phyloP scores from a whole-genome alignment of 2,113 vertebrate genomes.

The Sitta europaea region DNA sequence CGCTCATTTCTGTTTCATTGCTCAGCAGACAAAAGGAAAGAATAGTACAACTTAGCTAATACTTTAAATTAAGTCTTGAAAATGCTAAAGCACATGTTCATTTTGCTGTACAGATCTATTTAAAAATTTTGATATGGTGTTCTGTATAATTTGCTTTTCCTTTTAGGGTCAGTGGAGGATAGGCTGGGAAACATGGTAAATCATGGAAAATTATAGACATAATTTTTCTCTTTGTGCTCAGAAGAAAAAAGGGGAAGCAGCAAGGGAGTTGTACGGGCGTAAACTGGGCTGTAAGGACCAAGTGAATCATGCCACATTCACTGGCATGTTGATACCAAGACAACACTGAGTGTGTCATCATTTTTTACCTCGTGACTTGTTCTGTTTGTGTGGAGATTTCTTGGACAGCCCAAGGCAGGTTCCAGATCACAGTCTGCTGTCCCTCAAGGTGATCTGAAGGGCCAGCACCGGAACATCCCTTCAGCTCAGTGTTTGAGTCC shows the following conservation, averaged over 20 bases:
- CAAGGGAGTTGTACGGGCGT: not conserved
- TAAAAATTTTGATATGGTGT: not conserved
- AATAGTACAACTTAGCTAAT: not conserved
- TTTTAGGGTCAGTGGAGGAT: not conserved
- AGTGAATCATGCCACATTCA: not conserved
- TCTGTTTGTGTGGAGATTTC: not conserved
- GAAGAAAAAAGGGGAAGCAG: not conserved
- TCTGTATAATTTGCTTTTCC: not conserved
- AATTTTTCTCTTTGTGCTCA: not conserved
- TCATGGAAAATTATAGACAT: not conserved
- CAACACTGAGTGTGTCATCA: not conserved
- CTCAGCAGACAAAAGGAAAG: not conserved
- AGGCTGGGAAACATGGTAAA: not conserved
- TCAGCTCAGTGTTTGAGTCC: not conserved
- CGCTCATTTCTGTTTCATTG: not conserved
- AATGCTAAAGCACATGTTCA: not conserved
- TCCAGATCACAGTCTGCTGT: not conserved
- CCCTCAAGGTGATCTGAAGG: fast-evolving
- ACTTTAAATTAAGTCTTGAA: not conserved
- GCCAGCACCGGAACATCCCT: not conserved
- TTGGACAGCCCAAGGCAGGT: not conserved
- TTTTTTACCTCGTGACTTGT: not conserved
- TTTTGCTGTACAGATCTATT: not conserved
- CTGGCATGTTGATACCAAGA: fast-evolving
- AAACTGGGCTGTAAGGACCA: not conserved